phyloP scores from a whole-genome alignment of 2,113 vertebrate species.

The Telmatochromis brichardi region DNA sequence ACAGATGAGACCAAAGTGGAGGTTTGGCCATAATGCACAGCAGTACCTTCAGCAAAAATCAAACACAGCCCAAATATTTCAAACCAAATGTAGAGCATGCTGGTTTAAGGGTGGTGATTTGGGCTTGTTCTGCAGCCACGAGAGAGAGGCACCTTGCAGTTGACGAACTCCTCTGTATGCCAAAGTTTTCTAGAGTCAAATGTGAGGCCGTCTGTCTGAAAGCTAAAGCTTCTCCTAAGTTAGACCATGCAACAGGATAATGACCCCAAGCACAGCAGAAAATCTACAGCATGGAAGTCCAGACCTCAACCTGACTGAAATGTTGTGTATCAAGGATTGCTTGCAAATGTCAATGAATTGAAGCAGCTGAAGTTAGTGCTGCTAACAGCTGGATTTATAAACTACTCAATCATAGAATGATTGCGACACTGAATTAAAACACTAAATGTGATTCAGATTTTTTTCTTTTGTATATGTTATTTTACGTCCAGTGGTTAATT shows the following conservation, averaged over 20 bases:
- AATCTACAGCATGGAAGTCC: background rate
- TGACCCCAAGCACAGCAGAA: background rate
- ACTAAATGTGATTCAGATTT: too few species aligned
- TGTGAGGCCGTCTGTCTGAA: background rate
- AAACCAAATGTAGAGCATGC: background rate
- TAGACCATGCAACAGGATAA: background rate
- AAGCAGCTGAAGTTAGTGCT: background rate
- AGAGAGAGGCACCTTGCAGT: background rate
- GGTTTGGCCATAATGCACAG: background rate
- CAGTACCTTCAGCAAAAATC: background rate
- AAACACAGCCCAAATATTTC: background rate
- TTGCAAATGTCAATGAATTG: background rate
- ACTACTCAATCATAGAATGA: too few species aligned
- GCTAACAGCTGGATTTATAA: background rate
- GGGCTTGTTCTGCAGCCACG: background rate
- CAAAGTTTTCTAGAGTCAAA: background rate
- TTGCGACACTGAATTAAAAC: too few species aligned
- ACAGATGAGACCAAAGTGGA: background rate
- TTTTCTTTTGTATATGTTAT: too few species aligned
- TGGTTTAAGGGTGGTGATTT: background rate
- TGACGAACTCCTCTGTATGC: background rate
- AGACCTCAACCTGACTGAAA: background rate
- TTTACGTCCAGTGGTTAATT: too few species aligned
- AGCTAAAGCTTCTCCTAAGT: background rate
- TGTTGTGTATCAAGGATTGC: background rate